These are phyloP conservation scores for Brachionus sp. DNA, from an alignment of 1,140 invertebrate genomes.

Conservation along the genomic window DNA sequence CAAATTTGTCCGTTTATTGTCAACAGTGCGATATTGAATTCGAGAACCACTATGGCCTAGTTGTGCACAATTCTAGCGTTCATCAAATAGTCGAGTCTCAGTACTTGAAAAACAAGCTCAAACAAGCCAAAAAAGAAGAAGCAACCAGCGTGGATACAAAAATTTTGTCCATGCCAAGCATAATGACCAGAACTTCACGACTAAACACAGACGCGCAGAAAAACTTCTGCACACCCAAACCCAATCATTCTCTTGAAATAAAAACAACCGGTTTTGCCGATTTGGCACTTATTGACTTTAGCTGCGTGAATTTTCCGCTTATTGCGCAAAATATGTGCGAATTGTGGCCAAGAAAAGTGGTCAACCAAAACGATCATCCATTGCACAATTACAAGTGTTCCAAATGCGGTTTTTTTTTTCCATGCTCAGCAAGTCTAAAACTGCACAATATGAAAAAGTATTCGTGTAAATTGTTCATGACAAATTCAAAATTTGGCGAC, in stretches of 20 bases:
- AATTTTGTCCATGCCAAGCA: background rate
- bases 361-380: constrained; percentile 25
- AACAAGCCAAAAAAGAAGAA: constrained; percentile 18
- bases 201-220: background rate
- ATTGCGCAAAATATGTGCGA: constrained; percentile 32
- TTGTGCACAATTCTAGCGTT: constrained; percentile 7
- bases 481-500: constrained; percentile 24
- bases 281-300: constrained; percentile 28
- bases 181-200: constrained; percentile 14
- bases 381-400: constrained; percentile 24
- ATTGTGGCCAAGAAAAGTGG: constrained; percentile 20
- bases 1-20: constrained; percentile 12
- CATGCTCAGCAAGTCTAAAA: background rate
- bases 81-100: background rate
- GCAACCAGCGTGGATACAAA: background rate
- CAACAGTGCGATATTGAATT: constrained; percentile 16
- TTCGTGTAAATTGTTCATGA: constrained; percentile 37
- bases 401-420: constrained; percentile 41
- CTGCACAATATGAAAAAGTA: constrained; percentile 11
- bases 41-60: constrained; percentile 18
- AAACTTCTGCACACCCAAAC: background rate
- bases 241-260: background rate
- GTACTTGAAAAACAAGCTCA: constrained; percentile 7
- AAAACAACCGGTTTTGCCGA: constrained; percentile 41
- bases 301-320: constrained; percentile 28